Evolutionary conservation across 2,797 vertebrate genomes (phyloP).

Genomic region (Sebastes variabilis): DNA sequence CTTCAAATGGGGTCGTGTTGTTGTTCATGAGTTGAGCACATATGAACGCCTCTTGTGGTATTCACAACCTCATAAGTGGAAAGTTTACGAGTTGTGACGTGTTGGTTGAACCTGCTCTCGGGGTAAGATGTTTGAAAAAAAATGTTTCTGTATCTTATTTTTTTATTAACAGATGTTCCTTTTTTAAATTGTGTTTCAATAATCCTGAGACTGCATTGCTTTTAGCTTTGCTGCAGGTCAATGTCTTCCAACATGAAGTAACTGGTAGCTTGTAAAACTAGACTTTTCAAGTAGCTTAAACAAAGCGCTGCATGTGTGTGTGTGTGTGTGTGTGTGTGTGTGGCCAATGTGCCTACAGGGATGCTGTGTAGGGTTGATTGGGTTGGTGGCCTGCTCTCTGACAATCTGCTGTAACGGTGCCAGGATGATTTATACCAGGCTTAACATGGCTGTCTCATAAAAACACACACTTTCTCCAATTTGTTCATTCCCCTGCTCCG

Average conservation of each 20-base stretch:
- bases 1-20: no score
- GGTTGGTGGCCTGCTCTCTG: constrained; percentile 27
- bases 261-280: not conserved
- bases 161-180: no score
- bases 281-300: not conserved
- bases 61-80: no score
- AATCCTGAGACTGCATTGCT: no score
- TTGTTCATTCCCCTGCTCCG: not conserved
- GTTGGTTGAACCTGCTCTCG: no score
- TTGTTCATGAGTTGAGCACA: no score
- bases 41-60: no score
- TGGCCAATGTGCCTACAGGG: constrained; percentile 4
- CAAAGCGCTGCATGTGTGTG: no score
- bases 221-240: not conserved
- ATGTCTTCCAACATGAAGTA: not conserved
- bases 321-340: not conserved
- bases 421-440: constrained; percentile 47
- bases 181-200: no score
- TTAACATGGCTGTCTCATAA: constrained; percentile 27
- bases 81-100: no score
- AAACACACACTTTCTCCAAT: not conserved
- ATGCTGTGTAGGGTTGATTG: constrained; percentile 26
- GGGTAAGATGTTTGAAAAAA: no score
- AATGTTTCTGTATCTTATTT: no score
- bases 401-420: constrained; percentile 36